Conservation (phyloP, 2,113 vertebrate species). For the Ictidomys tridecemlineatus region DNA sequence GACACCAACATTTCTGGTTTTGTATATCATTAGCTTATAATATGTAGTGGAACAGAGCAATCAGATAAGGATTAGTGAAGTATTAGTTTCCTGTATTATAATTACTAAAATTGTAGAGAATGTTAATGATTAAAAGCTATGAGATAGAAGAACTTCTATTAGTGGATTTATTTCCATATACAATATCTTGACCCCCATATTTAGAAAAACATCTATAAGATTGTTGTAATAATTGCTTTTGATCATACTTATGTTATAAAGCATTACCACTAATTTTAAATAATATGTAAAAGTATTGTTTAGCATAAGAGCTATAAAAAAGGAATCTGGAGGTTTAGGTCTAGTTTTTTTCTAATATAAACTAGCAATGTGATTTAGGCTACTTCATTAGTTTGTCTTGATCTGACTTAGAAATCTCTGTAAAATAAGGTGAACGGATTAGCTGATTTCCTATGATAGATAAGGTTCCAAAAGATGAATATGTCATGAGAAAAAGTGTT, state of each 20-base stretch:
- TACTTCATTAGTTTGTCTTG: not conserved
- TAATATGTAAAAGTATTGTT: not conserved
- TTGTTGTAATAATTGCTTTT: not conserved
- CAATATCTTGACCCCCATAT: not conserved
- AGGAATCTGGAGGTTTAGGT: not conserved
- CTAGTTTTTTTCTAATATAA: not conserved
- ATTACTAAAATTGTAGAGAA: conserved; percentile 53
- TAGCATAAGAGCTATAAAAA: not conserved
- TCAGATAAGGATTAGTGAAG: conserved; percentile 22
- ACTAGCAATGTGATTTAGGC: not conserved
- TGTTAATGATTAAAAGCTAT: conserved; percentile 49
- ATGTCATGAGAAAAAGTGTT: not conserved
- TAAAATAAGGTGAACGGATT: conserved; percentile 16
- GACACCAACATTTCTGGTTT: not conserved
- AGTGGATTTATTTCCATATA: not conserved
- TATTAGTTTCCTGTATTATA: not conserved
- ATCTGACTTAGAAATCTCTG: not conserved
- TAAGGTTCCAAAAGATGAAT: not conserved
- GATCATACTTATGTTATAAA: not conserved
- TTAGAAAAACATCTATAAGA: conserved; percentile 13
- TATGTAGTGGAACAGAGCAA: not conserved
- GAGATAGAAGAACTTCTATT: not conserved
- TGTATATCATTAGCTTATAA: conserved; percentile 45
- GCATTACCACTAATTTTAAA: conserved; percentile 23
- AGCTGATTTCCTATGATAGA: not conserved